Conservation (phyloP, 2,888 invertebrate species). For the Drosophila kokeensis region DNA sequence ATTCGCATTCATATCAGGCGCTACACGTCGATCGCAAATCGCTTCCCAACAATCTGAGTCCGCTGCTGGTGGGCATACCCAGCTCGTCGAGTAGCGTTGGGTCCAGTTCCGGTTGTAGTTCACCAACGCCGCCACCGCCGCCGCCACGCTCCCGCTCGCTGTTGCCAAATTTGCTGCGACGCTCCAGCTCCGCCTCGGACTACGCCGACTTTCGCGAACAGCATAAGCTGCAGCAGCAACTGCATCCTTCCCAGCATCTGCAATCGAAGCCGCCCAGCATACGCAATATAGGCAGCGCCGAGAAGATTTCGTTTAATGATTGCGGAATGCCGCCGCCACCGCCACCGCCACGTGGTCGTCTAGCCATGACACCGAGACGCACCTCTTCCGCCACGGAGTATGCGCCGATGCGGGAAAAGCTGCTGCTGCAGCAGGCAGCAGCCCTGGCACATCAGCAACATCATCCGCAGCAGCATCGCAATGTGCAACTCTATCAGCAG, state of each 20-base stretch:
- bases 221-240: constrained; percentile 72
- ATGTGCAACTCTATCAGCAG: constrained; percentile 66
- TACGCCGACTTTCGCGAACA: constrained; percentile 86
- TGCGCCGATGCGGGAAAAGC: constrained; percentile 85
- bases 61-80: constrained; percentile 57
- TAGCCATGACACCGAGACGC: constrained; percentile 82
- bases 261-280: constrained; percentile 75
- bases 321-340: constrained; percentile 85
- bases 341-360: constrained; percentile 83
- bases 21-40: constrained; percentile 80
- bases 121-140: constrained; percentile 85
- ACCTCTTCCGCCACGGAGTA: constrained; percentile 90
- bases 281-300: constrained; percentile 82
- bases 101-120: constrained; percentile 59
- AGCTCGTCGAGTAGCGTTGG: constrained; percentile 7
- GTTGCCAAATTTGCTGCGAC: constrained; percentile 82
- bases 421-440: constrained; percentile 81
- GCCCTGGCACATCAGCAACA: constrained; percentile 83
- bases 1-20: constrained; percentile 71
- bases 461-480: constrained; percentile 81
- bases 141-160: constrained; percentile 84
- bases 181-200: constrained; percentile 90
- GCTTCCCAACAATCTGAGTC: constrained; percentile 81
- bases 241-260: constrained; percentile 67
- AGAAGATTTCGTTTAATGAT: constrained; percentile 84